Conservation (phyloP, 2,113 vertebrate genomes). For the Chaetodon auriga region DNA sequence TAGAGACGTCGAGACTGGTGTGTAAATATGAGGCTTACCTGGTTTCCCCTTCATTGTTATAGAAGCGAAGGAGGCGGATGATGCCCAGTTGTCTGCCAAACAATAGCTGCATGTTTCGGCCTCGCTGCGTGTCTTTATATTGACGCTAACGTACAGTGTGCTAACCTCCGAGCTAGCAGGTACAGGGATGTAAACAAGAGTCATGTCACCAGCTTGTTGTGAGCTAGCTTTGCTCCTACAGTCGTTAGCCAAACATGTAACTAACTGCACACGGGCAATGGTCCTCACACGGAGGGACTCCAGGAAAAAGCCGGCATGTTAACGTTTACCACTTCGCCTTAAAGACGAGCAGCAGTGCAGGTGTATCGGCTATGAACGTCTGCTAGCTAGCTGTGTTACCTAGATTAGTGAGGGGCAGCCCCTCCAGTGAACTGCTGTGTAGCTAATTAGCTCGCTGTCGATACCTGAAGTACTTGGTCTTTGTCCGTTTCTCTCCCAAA, state of each 20-base stretch:
- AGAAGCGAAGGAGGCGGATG: neutral
- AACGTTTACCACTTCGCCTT: neutral
- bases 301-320: neutral
- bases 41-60: neutral
- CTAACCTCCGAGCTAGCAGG: conserved; percentile 70
- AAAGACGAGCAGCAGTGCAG: neutral
- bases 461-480: fast-evolving
- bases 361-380: conserved; percentile 10
- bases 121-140: conserved; percentile 1
- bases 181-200: conserved; percentile 75
- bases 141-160: conserved; percentile 48
- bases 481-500: neutral
- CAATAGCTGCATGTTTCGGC: conserved; percentile 11
- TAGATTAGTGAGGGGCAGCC: neutral
- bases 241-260: neutral
- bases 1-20: conserved; percentile 85
- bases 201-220: conserved; percentile 11
- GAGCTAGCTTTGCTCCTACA: conserved; percentile 13
- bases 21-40: conserved; percentile 73
- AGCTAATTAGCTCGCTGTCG: conserved; percentile 34
- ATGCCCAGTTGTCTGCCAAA: neutral
- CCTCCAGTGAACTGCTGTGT: neutral
- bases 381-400: conserved; percentile 51
- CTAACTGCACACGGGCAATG: too few relatives aligned
- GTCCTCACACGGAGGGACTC: too few relatives aligned